Conservation (phyloP, 2,888 invertebrate genomes). For the Callosobruchus maculatus region DNA sequence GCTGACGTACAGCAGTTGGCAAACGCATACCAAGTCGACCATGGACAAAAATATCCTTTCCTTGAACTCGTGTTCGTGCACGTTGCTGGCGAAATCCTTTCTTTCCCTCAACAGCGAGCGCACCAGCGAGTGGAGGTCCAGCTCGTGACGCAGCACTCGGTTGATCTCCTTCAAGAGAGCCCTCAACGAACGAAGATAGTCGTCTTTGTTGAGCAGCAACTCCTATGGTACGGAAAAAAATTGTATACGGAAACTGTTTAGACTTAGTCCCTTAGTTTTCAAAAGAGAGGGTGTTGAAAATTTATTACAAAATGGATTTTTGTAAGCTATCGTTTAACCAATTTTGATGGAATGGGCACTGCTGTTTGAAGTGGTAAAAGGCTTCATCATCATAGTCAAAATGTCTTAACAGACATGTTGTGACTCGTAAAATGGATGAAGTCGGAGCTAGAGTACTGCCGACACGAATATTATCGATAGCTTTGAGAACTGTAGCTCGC, state of each 20-base stretch:
- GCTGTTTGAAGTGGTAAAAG: too few relatives aligned
- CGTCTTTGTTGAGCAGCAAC: conserved; percentile 80
- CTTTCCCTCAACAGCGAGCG: conserved; percentile 69
- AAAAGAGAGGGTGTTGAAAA: too few relatives aligned
- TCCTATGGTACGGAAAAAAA: conserved; percentile 58
- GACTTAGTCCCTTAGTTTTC: background rate
- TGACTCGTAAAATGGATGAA: too few relatives aligned
- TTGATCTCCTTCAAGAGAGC: conserved; percentile 86
- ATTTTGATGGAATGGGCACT: too few relatives aligned
- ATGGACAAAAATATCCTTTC: conserved; percentile 82
- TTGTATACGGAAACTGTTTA: too few relatives aligned
- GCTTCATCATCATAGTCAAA: too few relatives aligned
- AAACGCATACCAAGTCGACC: conserved; percentile 81
- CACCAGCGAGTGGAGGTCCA: conserved; percentile 76
- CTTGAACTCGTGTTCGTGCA: conserved; percentile 65
- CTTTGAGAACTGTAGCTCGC: too few relatives aligned
- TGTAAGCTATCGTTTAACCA: too few relatives aligned
- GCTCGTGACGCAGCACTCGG: conserved; percentile 75
- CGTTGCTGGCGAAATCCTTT: conserved; percentile 59
- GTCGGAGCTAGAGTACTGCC: too few relatives aligned
- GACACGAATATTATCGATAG: too few relatives aligned
- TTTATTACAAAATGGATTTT: too few relatives aligned
- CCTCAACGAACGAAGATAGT: conserved; percentile 83
- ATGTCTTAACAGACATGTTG: too few relatives aligned
- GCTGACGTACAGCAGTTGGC: conserved; percentile 74